phyloP scores from a whole-genome alignment of 2,888 invertebrate genomes.

The Dynastes hyllus region DNA sequence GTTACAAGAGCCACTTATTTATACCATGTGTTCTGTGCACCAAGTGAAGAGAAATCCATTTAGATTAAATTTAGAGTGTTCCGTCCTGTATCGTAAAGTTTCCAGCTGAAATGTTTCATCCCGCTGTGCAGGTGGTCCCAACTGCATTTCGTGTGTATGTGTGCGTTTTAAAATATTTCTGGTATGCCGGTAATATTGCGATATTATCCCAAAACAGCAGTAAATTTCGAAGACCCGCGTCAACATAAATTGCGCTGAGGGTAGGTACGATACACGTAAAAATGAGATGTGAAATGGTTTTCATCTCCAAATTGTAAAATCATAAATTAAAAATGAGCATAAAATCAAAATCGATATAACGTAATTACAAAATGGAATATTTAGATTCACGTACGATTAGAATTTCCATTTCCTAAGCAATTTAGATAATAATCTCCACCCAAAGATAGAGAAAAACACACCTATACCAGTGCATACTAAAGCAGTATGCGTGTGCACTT shows the following conservation, averaged over 20 bases:
- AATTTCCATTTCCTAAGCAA: not conserved
- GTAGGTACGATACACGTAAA: not conserved
- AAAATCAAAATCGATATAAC: not conserved
- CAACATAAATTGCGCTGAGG: not conserved
- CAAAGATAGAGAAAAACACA: not conserved
- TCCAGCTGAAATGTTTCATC: not conserved
- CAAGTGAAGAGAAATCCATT: conserved; percentile 43
- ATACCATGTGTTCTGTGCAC: conserved; percentile 26
- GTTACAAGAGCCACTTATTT: conserved; percentile 38
- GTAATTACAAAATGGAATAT: not conserved
- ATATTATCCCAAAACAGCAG: conserved; percentile 25
- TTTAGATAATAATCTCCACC: conserved; percentile 12
- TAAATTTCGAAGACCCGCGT: not conserved
- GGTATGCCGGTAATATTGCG: conserved; percentile 24
- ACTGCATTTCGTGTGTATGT: not conserved
- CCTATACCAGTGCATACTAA: not conserved
- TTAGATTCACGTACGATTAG: not conserved
- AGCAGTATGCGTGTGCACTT: not conserved
- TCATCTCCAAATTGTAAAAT: not conserved
- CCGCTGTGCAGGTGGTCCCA: conserved; percentile 39
- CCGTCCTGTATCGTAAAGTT: conserved; percentile 42
- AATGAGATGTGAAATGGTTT: not conserved
- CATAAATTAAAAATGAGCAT: not conserved
- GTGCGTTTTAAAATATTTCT: not conserved
- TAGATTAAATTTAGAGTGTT: conserved; percentile 45